These are phyloP conservation scores for Neodon shergylaensis DNA, from an alignment of 2,113 vertebrate species.

Conservation along the genomic window DNA sequence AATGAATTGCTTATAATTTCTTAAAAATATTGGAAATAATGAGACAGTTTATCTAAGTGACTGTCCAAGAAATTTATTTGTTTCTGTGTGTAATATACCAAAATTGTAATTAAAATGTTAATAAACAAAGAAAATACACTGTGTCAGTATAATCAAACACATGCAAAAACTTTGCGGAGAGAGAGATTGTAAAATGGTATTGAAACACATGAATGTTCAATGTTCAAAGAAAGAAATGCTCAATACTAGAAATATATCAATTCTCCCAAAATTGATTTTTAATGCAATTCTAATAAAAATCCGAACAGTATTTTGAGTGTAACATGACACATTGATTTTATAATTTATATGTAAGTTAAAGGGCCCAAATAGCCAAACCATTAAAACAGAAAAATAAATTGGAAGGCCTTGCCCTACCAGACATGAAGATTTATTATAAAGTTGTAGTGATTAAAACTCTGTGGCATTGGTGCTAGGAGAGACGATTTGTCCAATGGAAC, in stretches of 20 bases:
- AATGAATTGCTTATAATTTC: neutral
- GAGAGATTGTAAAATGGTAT: slow-evolving; percentile 8
- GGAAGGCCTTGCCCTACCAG: neutral
- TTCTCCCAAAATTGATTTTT: slow-evolving; percentile 44
- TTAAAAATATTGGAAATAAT: slow-evolving; percentile 41
- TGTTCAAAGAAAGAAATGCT: slow-evolving; percentile 26
- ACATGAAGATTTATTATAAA: slow-evolving; percentile 43
- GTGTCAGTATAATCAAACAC: neutral
- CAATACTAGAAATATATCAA: neutral
- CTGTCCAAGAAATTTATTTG: slow-evolving; percentile 13
- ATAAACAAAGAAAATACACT: neutral
- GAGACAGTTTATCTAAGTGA: slow-evolving; percentile 21
- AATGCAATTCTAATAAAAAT: slow-evolving; percentile 41
- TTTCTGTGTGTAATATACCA: slow-evolving; percentile 13
- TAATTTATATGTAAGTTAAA: slow-evolving; percentile 47
- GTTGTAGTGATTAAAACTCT: slow-evolving; percentile 28
- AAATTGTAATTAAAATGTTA: slow-evolving; percentile 31
- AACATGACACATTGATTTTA: slow-evolving; percentile 55
- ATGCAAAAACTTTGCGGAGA: neutral
- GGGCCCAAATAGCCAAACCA: neutral
- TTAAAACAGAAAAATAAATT: slow-evolving; percentile 7
- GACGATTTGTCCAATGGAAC: slow-evolving; percentile 32
- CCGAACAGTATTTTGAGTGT: slow-evolving; percentile 22
- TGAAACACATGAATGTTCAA: slow-evolving; percentile 50
- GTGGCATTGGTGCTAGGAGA: neutral